These are phyloP conservation scores for Scartelaos histophorus DNA, from an alignment of 2,113 vertebrate genomes.

Conservation along the genomic window DNA sequence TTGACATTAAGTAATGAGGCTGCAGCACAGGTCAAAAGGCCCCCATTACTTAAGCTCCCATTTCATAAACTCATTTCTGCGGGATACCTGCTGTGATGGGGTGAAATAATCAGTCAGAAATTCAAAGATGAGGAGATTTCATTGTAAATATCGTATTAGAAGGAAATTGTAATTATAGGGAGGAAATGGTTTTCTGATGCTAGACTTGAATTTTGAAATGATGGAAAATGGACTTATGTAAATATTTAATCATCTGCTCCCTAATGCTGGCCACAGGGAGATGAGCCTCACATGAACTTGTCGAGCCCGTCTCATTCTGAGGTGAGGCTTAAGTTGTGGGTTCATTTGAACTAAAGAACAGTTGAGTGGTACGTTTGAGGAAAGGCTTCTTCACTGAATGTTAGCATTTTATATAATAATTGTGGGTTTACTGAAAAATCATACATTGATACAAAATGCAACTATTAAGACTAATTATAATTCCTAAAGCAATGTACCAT, in stretches of 20 bases:
- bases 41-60: conserved; percentile 93
- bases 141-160: conserved; percentile 94
- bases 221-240: conserved; percentile 87
- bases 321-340: background rate
- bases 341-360: background rate
- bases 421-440: background rate
- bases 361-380: background rate
- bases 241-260: conserved; percentile 95
- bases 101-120: conserved; percentile 95
- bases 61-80: conserved; percentile 95
- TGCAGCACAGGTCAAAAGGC: conserved; percentile 92
- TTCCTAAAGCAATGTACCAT: too few relatives aligned
- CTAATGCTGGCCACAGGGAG: conserved; percentile 70
- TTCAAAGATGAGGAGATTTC: conserved; percentile 94
- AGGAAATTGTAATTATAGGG: conserved; percentile 98
- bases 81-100: conserved; percentile 87
- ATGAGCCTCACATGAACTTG: conserved; percentile 2
- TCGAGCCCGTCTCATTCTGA: background rate
- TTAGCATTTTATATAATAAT: background rate
- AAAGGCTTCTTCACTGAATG: background rate
- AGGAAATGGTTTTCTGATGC: conserved; percentile 93
- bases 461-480: too few relatives aligned
- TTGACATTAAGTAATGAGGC: conserved; percentile 88
- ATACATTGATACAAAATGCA: background rate
- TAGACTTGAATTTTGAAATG: conserved; percentile 93